Percentiles rank a stretch among this genome's conserved stretches.
phyloP scores from a whole-genome alignment of 2,888 invertebrate genomes.

The Iselma pallidipennis region DNA sequence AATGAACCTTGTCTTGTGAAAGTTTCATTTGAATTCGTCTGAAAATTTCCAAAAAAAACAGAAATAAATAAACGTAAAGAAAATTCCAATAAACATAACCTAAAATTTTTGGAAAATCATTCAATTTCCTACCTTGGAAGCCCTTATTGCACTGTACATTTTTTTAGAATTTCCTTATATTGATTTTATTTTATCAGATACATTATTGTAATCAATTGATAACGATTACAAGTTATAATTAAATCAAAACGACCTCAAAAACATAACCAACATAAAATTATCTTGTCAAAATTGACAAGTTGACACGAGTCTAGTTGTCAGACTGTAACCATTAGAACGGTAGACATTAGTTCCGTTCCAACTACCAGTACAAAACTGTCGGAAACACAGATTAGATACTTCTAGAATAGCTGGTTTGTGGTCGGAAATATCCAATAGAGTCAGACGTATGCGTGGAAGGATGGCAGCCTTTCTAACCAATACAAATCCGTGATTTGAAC shows the following conservation, averaged over 20 bases:
- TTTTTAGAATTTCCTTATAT: slow-evolving; percentile 26
- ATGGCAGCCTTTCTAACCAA: too few relatives aligned
- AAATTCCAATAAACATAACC: too few relatives aligned
- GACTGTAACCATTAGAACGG: too few relatives aligned
- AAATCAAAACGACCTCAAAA: neutral
- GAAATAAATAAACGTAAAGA: too few relatives aligned
- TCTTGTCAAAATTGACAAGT: neutral
- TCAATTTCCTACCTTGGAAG: slow-evolving; percentile 30
- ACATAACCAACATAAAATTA: neutral
- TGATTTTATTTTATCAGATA: slow-evolving; percentile 21
- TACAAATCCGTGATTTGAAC: too few relatives aligned
- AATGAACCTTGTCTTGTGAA: slow-evolving; percentile 62
- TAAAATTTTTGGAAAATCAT: slow-evolving; percentile 1
- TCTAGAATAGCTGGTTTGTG: too few relatives aligned
- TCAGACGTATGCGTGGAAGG: too few relatives aligned
- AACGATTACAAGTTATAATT: slow-evolving; percentile 17
- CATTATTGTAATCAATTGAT: slow-evolving; percentile 26
- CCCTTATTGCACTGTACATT: slow-evolving; percentile 30
- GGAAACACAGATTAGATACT: too few relatives aligned
- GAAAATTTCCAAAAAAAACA: slow-evolving; percentile 11
- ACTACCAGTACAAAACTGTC: too few relatives aligned
- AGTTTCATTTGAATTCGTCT: slow-evolving; percentile 38
- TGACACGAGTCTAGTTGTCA: too few relatives aligned
- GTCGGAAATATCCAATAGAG: too few relatives aligned
- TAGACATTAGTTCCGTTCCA: too few relatives aligned